Evolutionary conservation across 2,888 invertebrate species (phyloP).

Genomic region (Petrolisthes cinctipes): DNA sequence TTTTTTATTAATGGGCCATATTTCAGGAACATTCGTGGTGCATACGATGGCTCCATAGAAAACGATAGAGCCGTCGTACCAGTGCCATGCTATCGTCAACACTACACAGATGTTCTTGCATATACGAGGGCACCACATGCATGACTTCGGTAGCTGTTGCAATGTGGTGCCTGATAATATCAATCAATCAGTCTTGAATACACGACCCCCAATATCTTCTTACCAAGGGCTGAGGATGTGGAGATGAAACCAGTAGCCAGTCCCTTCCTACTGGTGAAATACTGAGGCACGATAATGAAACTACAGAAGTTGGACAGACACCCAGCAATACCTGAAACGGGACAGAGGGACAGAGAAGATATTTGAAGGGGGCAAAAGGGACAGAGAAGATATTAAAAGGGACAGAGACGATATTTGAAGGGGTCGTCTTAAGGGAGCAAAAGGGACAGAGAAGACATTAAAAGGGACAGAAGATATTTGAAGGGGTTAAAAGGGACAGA

Average conservation of each 20-base stretch:
- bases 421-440: neutral
- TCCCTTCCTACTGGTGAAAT: constrained; percentile 41
- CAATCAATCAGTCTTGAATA: neutral
- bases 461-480: neutral
- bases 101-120: too few species aligned
- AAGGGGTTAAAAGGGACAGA: neutral
- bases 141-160: too few species aligned
- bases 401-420: neutral
- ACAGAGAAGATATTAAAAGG: neutral
- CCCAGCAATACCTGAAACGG: constrained; percentile 34
- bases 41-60: too few species aligned
- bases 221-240: constrained; percentile 34
- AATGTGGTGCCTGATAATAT: too few species aligned
- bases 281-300: constrained; percentile 25
- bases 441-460: neutral
- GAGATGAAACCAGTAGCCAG: constrained; percentile 36
- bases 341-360: neutral
- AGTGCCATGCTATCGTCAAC: too few species aligned
- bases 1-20: too few species aligned
- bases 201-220: too few species aligned
- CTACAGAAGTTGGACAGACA: constrained; percentile 33
- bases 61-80: too few species aligned
- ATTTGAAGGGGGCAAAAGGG: neutral
- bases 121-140: too few species aligned
- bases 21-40: too few species aligned